These are phyloP conservation scores for Metacarcinus magister DNA, from an alignment of 2,888 invertebrate species.

Conservation along the genomic window DNA sequence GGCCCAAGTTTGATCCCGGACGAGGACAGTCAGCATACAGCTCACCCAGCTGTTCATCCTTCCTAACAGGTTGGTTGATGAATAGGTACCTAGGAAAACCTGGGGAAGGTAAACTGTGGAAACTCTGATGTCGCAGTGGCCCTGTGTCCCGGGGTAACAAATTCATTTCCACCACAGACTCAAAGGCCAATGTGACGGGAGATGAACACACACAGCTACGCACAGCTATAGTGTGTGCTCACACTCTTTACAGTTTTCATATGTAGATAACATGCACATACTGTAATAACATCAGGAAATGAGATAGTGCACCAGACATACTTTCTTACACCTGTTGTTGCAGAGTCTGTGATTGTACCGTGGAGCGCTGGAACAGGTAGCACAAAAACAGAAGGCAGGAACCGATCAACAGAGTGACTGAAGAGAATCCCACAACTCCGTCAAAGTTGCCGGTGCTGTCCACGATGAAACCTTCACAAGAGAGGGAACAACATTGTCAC, in stretches of 20 bases:
- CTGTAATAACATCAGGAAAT: not conserved
- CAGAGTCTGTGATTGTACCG: not conserved
- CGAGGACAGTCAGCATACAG: too few relatives aligned
- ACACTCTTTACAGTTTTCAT: not conserved
- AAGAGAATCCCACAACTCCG: conserved; percentile 64
- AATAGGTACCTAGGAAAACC: too few relatives aligned
- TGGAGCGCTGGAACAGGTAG: conserved; percentile 59
- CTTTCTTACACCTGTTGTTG: not conserved
- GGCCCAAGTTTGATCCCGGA: too few relatives aligned
- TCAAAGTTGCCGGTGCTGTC: conserved; percentile 73
- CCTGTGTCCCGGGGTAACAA: too few relatives aligned
- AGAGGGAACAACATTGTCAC: not conserved
- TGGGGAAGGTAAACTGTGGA: too few relatives aligned
- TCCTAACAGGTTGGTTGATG: too few relatives aligned
- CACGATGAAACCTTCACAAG: conserved; percentile 70
- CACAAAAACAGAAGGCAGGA: conserved; percentile 74
- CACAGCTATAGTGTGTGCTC: not conserved
- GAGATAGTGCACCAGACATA: not conserved
- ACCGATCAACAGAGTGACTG: conserved; percentile 58
- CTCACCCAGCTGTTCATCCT: too few relatives aligned
- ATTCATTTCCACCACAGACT: too few relatives aligned
- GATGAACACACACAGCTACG: too few relatives aligned
- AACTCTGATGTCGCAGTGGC: too few relatives aligned
- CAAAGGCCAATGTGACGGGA: too few relatives aligned
- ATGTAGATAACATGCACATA: not conserved